These are phyloP conservation scores for Phaetusa simplex DNA, from an alignment of 2,113 vertebrate species.

Conservation along the genomic window DNA sequence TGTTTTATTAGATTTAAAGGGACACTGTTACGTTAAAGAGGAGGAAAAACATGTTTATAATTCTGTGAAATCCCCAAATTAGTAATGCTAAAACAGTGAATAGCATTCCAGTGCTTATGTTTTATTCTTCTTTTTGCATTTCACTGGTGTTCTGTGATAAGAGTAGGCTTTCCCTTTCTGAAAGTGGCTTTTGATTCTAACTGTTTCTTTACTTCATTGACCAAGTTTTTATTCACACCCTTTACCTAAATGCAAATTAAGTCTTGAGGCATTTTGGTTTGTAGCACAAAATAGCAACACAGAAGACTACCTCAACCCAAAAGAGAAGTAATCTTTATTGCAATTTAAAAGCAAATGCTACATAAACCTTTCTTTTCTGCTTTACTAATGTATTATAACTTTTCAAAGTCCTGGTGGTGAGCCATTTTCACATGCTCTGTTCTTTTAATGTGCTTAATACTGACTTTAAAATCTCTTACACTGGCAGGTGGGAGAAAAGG, in stretches of 20 bases:
- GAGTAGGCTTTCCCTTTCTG: neutral
- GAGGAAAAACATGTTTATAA: conserved; percentile 3
- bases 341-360: neutral
- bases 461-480: neutral
- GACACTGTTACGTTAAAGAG: neutral
- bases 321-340: neutral
- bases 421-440: neutral
- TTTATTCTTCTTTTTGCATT: neutral
- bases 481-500: neutral
- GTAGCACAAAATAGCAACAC: neutral
- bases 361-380: neutral
- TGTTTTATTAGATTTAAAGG: neutral
- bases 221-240: neutral
- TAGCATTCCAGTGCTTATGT: neutral
- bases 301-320: neutral
- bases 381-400: neutral
- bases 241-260: conserved; percentile 34
- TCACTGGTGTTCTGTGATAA: neutral
- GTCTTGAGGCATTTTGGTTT: neutral
- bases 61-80: neutral
- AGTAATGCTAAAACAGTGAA: neutral
- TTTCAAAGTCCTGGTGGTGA: neutral
- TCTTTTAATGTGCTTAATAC: neutral
- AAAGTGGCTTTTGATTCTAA: neutral
- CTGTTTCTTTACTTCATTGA: neutral